Conservation (phyloP, 2,113 vertebrate genomes). For the Morphnarchus princeps region DNA sequence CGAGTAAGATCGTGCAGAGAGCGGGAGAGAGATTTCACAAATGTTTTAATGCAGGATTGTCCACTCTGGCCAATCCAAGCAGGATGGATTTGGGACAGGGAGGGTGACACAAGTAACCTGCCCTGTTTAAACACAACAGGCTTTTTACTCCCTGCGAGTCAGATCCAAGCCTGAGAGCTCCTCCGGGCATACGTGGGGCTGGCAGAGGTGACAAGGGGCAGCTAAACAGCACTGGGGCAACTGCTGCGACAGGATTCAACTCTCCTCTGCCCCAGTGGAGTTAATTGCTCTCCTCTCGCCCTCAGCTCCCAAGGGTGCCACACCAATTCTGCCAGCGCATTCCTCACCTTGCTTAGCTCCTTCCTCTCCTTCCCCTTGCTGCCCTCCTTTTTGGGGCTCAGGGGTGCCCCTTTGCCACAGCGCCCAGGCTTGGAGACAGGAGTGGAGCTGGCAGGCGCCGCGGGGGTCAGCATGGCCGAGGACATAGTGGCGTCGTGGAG, state of each 20-base stretch:
- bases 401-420: conserved; percentile 73
- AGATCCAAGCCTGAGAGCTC: not conserved
- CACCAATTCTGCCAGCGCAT: too few relatives aligned
- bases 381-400: conserved; percentile 78
- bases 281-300: not conserved
- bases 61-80: not conserved
- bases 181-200: fast-evolving
- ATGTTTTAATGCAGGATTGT: not conserved
- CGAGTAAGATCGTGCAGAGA: not conserved
- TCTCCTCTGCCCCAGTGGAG: not conserved
- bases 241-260: not conserved
- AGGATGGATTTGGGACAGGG: not conserved
- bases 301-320: not conserved
- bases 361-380: conserved; percentile 80
- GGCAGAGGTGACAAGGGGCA: not conserved
- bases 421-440: conserved; percentile 74
- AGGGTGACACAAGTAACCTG: not conserved
- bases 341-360: conserved; percentile 75
- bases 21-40: not conserved
- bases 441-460: not conserved
- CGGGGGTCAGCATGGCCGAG: conserved; percentile 49
- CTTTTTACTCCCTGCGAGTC: not conserved
- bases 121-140: not conserved
- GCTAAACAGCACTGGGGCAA: not conserved
- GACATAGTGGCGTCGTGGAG: conserved; percentile 84